Evolutionary conservation across 2,113 vertebrate species (phyloP).

Genomic region (Ginglymostoma cirratum): DNA sequence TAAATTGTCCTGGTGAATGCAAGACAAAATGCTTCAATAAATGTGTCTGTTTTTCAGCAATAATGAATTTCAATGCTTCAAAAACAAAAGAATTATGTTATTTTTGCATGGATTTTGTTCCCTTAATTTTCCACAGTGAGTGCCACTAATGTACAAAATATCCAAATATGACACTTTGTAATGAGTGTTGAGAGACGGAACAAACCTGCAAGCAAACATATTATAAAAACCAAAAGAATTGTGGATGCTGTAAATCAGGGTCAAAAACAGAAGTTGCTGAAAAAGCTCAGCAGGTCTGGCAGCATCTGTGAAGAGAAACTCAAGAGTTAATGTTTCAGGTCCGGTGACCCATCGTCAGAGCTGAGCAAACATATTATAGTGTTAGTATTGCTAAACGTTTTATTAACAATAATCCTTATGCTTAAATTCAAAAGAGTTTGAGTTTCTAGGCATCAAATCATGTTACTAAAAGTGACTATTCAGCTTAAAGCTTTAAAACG

Average conservation of each 20-base stretch:
- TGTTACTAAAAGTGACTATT: not conserved
- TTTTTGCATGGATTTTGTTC: slow-evolving; percentile 52
- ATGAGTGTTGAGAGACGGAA: slow-evolving; percentile 54
- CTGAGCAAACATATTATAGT: slow-evolving; percentile 32
- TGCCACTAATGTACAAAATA: slow-evolving; percentile 55
- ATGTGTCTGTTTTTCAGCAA: too few species aligned
- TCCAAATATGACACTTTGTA: slow-evolving; percentile 52
- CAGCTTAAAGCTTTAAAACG: not conserved
- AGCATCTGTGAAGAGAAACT: too few species aligned
- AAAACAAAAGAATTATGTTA: not conserved
- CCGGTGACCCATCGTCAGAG: too few species aligned
- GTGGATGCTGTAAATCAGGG: too few species aligned
- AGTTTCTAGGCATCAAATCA: not conserved
- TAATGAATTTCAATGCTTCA: too few species aligned
- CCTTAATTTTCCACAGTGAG: slow-evolving; percentile 63
- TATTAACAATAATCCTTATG: not conserved
- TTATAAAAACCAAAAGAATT: not conserved
- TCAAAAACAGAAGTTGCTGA: too few species aligned
- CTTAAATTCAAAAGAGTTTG: not conserved
- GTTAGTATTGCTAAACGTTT: not conserved
- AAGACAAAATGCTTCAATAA: too few species aligned
- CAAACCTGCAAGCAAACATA: slow-evolving; percentile 48
- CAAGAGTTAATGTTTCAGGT: too few species aligned
- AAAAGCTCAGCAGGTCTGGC: too few species aligned
- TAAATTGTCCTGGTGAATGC: too few species aligned